phyloP scores from a whole-genome alignment of 2,113 vertebrate genomes.

The Oenanthe oenanthe region DNA sequence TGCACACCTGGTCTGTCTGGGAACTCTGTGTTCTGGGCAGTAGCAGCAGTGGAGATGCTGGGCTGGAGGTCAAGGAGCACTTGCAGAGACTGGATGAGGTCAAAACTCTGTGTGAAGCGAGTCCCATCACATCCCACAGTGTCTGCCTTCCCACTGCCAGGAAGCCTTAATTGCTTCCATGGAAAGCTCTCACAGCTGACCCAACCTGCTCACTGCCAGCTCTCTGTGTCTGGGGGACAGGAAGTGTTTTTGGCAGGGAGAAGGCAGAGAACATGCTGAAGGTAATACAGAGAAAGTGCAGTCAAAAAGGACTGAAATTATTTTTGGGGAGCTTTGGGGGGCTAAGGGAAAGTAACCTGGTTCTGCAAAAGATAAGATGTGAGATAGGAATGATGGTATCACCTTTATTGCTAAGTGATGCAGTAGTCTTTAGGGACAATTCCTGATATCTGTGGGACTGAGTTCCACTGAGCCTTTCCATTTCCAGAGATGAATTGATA shows the following conservation, averaged over 20 bases:
- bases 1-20: constrained; percentile 47
- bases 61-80: not conserved
- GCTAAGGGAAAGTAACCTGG: not conserved
- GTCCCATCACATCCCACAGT: constrained; percentile 16
- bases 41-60: not conserved
- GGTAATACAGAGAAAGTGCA: not conserved
- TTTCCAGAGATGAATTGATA: not conserved
- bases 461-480: not conserved
- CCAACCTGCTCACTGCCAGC: not conserved
- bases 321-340: not conserved
- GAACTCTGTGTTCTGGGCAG: constrained; percentile 26
- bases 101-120: constrained; percentile 18
- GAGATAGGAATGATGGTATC: not conserved
- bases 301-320: not conserved
- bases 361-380: not conserved
- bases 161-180: not conserved
- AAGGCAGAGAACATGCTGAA: not conserved
- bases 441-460: not conserved
- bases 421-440: not conserved
- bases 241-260: constrained; percentile 32
- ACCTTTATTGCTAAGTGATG: not conserved
- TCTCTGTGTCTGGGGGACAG: not conserved
- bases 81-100: constrained; percentile 10
- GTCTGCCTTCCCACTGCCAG: constrained; percentile 1
- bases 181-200: constrained; percentile 27